phyloP scores from a whole-genome alignment of 2,888 invertebrate species.

The Epinotia bilunana region DNA sequence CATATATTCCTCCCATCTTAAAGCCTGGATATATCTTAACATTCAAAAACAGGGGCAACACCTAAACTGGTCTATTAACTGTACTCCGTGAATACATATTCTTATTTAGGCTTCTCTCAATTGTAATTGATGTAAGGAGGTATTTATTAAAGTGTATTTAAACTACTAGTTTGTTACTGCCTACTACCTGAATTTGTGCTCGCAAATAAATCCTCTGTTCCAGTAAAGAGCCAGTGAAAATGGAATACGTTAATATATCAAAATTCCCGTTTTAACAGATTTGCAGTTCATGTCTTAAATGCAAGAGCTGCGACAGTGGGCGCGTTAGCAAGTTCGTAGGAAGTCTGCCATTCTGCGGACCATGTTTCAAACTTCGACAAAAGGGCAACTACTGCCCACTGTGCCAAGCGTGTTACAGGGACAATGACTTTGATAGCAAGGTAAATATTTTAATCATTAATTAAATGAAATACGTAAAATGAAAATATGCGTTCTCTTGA shows the following conservation, averaged over 20 bases:
- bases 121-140: too few species aligned
- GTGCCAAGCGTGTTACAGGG: conserved; percentile 95
- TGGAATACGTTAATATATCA: not conserved
- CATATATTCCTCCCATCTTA: not conserved
- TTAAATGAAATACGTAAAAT: not conserved
- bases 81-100: too few species aligned
- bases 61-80: too few species aligned
- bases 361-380: conserved; percentile 93
- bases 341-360: conserved; percentile 93
- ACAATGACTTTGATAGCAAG: conserved; percentile 95
- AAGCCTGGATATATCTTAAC: too few species aligned
- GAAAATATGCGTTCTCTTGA: not conserved
- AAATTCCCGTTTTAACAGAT: conserved; percentile 72
- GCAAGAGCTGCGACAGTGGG: conserved; percentile 94
- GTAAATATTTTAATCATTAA: conserved; percentile 66
- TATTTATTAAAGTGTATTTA: too few species aligned
- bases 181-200: not conserved
- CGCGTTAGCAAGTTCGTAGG: conserved; percentile 92
- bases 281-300: conserved; percentile 91
- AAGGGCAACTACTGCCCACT: conserved; percentile 96
- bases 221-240: too few species aligned
- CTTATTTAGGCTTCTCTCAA: too few species aligned
- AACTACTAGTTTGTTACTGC: not conserved
- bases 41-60: too few species aligned
- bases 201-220: too few species aligned